Conservation (phyloP, 2,797 vertebrate species). For the Garrulus glandarius region DNA sequence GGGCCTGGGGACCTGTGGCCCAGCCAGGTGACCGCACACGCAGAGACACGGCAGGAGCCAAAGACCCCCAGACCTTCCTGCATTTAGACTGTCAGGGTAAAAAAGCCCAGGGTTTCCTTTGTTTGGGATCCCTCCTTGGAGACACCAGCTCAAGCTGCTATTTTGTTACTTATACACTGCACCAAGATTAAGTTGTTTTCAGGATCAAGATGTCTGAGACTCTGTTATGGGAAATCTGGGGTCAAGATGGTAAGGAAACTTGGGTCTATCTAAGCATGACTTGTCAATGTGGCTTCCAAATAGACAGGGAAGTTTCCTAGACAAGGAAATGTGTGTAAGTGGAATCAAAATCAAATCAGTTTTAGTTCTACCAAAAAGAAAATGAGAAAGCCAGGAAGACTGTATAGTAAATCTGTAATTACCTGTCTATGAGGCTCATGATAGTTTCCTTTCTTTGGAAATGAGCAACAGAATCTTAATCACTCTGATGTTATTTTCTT, state of each 20-base stretch:
- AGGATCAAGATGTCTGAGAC: accelerated
- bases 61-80: neutral
- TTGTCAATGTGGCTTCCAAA: neutral
- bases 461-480: neutral
- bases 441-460: neutral
- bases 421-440: neutral
- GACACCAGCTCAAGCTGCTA: accelerated
- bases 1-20: too few relatives aligned
- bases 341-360: neutral
- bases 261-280: neutral
- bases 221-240: neutral
- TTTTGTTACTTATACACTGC: neutral
- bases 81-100: too few relatives aligned
- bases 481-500: neutral
- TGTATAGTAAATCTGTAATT: neutral
- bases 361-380: neutral
- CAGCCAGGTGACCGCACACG: accelerated
- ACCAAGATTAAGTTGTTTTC: neutral
- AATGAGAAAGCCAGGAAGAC: neutral
- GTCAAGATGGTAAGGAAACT: accelerated
- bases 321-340: neutral
- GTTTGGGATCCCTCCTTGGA: neutral
- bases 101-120: neutral
- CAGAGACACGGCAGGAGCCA: neutral
- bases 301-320: neutral